A percentile compares a stretch with the other conserved stretches of the same genome.
These are phyloP conservation scores for Onychomys arenicola DNA, from an alignment of 2,797 vertebrate species.

Conservation along the genomic window DNA sequence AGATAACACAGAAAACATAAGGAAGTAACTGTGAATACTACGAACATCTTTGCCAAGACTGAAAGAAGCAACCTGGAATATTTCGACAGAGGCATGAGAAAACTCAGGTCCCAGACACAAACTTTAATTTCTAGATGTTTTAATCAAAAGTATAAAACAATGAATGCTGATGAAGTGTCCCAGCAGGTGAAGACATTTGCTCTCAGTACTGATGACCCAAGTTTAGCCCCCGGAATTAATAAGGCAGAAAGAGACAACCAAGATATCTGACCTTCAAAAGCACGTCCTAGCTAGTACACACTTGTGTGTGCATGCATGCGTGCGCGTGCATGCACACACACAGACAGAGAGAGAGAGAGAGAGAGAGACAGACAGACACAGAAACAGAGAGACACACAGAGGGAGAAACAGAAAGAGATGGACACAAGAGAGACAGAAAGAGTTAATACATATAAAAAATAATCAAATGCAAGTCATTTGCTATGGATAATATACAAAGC, in stretches of 20 bases:
- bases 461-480: not conserved
- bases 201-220: not conserved
- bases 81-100: not conserved
- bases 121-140: not conserved
- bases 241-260: not conserved
- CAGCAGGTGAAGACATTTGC: not conserved
- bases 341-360: not conserved
- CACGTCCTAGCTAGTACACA: accelerated
- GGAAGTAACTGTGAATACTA: not conserved
- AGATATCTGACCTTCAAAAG: not conserved
- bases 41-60: not conserved
- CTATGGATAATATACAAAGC: not conserved
- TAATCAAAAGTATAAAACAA: not conserved
- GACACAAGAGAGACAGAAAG: not conserved
- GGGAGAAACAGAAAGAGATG: not conserved
- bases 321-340: too few species aligned
- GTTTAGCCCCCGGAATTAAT: not conserved
- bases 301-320: too few species aligned
- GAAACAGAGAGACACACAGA: not conserved
- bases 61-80: not conserved
- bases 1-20: not conserved
- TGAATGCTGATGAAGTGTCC: not conserved
- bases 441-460: not conserved
- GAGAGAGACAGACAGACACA: not conserved
- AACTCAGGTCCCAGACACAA: not conserved